phyloP scores from a whole-genome alignment of 2,888 invertebrate species.

The Melikaiella ostensackeni region DNA sequence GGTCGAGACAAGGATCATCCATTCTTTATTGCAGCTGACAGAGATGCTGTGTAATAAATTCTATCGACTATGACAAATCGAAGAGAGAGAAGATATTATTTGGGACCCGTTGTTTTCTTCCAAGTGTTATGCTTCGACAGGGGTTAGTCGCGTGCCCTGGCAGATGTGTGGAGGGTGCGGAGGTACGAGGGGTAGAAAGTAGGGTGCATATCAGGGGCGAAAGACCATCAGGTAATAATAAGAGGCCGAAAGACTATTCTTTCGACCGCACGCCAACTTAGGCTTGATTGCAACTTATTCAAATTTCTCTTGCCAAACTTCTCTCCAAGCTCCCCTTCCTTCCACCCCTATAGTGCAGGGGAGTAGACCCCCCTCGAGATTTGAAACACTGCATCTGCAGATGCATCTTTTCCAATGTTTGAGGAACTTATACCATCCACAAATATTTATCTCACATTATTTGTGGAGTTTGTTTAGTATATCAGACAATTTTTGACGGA shows the following conservation, averaged over 20 bases:
- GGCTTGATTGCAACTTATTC: slow-evolving; percentile 59
- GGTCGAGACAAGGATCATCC: not conserved
- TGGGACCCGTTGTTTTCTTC: slow-evolving; percentile 53
- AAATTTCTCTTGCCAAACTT: slow-evolving; percentile 55
- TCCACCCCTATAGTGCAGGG: not conserved
- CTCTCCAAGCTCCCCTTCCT: slow-evolving; percentile 26
- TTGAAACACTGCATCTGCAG: slow-evolving; percentile 27
- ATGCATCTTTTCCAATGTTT: not conserved
- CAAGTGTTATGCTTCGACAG: slow-evolving; percentile 57
- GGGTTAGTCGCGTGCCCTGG: slow-evolving; percentile 58
- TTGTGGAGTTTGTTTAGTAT: too few relatives aligned
- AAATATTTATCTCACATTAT: not conserved
- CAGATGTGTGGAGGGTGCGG: slow-evolving; percentile 54
- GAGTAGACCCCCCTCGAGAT: slow-evolving; percentile 28
- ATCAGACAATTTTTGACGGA: not conserved
- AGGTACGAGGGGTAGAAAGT: slow-evolving; percentile 43
- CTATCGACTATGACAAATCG: slow-evolving; percentile 4
- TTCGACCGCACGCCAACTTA: slow-evolving; percentile 48
- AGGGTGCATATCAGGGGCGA: slow-evolving; percentile 46
- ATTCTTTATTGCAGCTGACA: slow-evolving; percentile 28
- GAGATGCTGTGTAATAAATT: slow-evolving; percentile 20
- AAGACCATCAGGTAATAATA: slow-evolving; percentile 58
- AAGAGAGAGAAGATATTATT: slow-evolving; percentile 26
- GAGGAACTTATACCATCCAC: not conserved
- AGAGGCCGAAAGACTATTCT: slow-evolving; percentile 54